These are phyloP conservation scores for Siderastrea radians DNA, from an alignment of 92 coral and sea anemone species.

Conservation along the genomic window DNA sequence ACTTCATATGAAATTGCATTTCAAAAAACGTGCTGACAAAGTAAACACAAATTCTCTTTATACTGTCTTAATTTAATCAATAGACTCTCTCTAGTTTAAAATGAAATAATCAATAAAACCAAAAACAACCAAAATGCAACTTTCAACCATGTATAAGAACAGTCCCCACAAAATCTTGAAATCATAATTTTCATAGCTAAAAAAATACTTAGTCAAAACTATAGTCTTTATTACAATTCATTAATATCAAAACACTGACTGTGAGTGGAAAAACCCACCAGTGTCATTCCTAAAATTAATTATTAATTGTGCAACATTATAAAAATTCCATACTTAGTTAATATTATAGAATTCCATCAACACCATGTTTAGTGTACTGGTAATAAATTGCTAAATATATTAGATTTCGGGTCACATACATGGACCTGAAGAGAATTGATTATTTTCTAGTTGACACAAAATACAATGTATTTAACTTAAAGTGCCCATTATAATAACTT, in stretches of 20 bases:
- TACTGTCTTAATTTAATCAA: too few species aligned
- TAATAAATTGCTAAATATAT: constrained; percentile 9
- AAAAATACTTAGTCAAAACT: neutral
- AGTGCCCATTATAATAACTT: constrained; percentile 1
- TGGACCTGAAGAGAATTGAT: neutral
- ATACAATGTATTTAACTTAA: neutral
- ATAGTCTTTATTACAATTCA: neutral
- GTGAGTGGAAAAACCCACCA: neutral
- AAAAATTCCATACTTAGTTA: neutral
- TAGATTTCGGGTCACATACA: neutral
- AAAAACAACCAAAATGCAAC: too few species aligned
- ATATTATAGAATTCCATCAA: neutral
- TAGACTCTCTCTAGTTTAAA: too few species aligned
- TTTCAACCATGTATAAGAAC: too few species aligned
- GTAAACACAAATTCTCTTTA: too few species aligned
- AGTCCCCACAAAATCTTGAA: neutral
- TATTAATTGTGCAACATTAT: neutral
- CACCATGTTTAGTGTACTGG: neutral
- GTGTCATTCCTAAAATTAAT: neutral
- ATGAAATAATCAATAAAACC: too few species aligned
- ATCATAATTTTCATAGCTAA: neutral
- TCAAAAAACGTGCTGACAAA: too few species aligned
- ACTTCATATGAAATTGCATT: too few species aligned
- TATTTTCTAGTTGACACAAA: neutral
- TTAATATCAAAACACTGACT: constrained; percentile 9